phyloP scores from a whole-genome alignment of 2,888 invertebrate genomes.

The Thymelicus sylvestris region DNA sequence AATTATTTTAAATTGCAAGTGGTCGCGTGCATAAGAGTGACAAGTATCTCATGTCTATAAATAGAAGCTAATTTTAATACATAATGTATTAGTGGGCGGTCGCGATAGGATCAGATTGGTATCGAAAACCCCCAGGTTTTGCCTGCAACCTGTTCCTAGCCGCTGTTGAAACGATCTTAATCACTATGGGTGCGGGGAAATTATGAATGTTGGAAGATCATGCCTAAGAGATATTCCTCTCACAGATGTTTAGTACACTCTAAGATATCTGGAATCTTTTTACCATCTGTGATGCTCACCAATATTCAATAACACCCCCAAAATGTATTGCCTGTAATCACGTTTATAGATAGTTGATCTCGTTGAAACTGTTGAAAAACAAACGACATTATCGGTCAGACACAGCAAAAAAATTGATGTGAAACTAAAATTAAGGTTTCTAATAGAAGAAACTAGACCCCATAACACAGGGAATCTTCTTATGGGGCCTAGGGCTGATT shows the following conservation, averaged over 20 bases:
- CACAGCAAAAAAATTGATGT: no score
- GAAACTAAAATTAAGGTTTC: no score
- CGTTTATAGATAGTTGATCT: no score
- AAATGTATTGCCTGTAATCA: no score
- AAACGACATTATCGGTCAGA: no score
- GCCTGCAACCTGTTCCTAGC: constrained; percentile 51
- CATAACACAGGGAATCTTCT: no score
- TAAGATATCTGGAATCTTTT: no score
- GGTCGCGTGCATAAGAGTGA: constrained; percentile 27
- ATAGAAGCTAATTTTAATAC: constrained; percentile 39
- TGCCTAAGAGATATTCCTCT: constrained; percentile 22
- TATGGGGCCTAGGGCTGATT: no score
- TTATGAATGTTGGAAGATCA: constrained; percentile 9
- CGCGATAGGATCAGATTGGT: constrained; percentile 48
- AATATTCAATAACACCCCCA: no score
- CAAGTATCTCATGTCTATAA: constrained; percentile 26
- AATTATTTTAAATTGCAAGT: constrained; percentile 16
- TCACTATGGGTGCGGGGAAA: constrained; percentile 7
- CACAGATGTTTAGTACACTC: background rate
- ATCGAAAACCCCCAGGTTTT: constrained; percentile 45
- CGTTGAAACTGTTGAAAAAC: no score
- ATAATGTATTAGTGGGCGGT: constrained; percentile 42
- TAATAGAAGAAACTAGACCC: no score
- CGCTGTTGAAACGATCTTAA: constrained; percentile 42
- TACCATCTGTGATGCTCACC: no score